These are phyloP conservation scores for Cassiopea xamachana DNA, from an alignment of 30 jellyfish, hydroid and myxozoan genomes.

Conservation along the genomic window DNA sequence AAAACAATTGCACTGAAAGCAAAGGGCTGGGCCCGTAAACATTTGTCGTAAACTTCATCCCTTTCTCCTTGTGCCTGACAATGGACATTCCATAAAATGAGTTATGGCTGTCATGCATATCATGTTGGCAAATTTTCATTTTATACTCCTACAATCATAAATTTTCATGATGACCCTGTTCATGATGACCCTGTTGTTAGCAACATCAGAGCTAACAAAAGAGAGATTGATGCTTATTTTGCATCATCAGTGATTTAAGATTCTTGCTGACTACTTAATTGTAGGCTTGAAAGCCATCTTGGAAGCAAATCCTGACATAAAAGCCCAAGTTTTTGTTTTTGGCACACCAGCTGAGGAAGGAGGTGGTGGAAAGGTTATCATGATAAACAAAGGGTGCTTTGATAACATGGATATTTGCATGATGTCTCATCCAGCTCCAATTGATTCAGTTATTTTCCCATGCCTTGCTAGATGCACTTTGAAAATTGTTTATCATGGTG, in stretches of 20 bases:
- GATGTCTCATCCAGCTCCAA: constrained; percentile 96
- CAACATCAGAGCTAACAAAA: no score
- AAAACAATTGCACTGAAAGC: no score
- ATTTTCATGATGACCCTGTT: no score
- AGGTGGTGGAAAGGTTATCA: constrained; percentile 93
- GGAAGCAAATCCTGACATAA: constrained; percentile 59
- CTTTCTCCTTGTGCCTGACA: no score
- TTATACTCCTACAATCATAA: no score
- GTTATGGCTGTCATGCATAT: no score
- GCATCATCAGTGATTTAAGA: background rate
- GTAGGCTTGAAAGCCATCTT: constrained; percentile 84
- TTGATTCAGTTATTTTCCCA: constrained; percentile 64
- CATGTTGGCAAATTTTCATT: no score
- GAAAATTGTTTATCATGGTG: constrained; percentile 76
- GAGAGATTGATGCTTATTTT: no score
- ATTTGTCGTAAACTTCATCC: no score
- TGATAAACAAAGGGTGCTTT: constrained; percentile 86
- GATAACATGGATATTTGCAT: constrained; percentile 92
- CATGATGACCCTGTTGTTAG: no score
- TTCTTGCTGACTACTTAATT: background rate
- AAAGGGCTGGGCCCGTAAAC: no score
- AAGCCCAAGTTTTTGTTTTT: constrained; percentile 80
- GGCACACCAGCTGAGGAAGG: constrained; percentile 99
- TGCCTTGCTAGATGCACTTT: constrained; percentile 48
- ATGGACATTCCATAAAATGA: no score